These are phyloP conservation scores for Drosophila kikkawai DNA, from an alignment of 1,140 invertebrate genomes.

Conservation along the genomic window DNA sequence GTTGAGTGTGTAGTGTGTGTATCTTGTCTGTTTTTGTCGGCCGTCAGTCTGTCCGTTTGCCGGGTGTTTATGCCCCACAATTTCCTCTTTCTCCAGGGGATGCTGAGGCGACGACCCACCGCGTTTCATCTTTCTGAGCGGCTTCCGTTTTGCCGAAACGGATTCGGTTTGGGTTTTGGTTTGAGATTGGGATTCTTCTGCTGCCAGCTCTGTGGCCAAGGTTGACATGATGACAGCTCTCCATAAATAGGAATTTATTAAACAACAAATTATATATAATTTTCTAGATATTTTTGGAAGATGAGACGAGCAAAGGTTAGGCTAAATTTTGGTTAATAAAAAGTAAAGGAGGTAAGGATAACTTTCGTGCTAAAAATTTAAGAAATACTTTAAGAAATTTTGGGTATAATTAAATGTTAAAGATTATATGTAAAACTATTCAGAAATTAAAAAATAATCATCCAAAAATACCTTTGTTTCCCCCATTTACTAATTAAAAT, in stretches of 20 bases:
- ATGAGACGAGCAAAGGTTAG: neutral
- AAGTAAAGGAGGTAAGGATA: too few species aligned
- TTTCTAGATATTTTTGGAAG: neutral
- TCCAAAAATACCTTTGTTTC: neutral
- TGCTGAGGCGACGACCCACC: conserved; percentile 2
- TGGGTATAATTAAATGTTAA: too few species aligned
- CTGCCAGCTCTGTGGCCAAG: neutral
- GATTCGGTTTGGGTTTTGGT: conserved; percentile 16
- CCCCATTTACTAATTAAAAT: neutral
- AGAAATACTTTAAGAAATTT: neutral
- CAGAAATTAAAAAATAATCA: neutral
- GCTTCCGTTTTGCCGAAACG: conserved; percentile 39
- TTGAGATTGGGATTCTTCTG: conserved; percentile 1
- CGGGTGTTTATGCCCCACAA: conserved; percentile 54
- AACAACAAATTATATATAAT: conserved; percentile 6
- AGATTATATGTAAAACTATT: too few species aligned
- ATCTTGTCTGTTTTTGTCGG: conserved; percentile 42
- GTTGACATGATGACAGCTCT: conserved; percentile 13
- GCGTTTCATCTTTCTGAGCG: conserved; percentile 30
- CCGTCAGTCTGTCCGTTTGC: conserved; percentile 8
- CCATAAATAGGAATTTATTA: conserved; percentile 19
- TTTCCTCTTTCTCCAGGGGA: conserved; percentile 43
- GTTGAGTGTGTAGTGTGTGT: conserved; percentile 9
- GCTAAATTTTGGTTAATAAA: neutral
- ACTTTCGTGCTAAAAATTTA: neutral